Evolutionary conservation across 2,888 invertebrate genomes (phyloP).

Genomic region (Erpobdella octoculata): DNA sequence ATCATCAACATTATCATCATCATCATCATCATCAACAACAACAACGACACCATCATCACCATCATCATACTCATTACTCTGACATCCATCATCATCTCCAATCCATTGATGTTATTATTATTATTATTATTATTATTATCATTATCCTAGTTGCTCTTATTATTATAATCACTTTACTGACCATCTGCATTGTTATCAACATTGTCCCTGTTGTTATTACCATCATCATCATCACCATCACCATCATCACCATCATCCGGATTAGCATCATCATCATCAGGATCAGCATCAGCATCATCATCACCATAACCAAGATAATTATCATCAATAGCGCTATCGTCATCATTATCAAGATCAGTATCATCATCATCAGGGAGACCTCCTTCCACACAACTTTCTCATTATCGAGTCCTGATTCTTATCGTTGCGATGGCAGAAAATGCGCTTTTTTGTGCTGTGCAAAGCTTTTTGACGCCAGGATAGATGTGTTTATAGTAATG

Average conservation of each 20-base stretch:
- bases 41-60: background rate
- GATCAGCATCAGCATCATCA: slow-evolving; percentile 1
- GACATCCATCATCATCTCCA: background rate
- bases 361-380: background rate
- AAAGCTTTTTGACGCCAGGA: too few relatives aligned
- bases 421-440: too few relatives aligned
- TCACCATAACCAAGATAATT: background rate
- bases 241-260: slow-evolving; percentile 2
- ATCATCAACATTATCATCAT: slow-evolving; percentile 5
- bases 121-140: slow-evolving; percentile 12
- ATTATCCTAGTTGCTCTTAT: background rate
- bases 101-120: slow-evolving; percentile 9
- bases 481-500: too few relatives aligned
- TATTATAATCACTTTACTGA: slow-evolving; percentile 1
- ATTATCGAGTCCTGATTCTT: too few relatives aligned
- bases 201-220: background rate
- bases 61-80: background rate
- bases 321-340: background rate
- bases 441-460: too few relatives aligned
- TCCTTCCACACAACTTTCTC: too few relatives aligned
- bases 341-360: slow-evolving; percentile 10
- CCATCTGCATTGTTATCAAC: slow-evolving; percentile 12
- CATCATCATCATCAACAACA: slow-evolving; percentile 9
- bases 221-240: slow-evolving; percentile 20
- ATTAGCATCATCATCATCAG: background rate